Percentiles rank a stretch among this genome's conserved stretches.
Conservation (phyloP, 2,888 invertebrate genomes). For the Eledona agricola region DNA sequence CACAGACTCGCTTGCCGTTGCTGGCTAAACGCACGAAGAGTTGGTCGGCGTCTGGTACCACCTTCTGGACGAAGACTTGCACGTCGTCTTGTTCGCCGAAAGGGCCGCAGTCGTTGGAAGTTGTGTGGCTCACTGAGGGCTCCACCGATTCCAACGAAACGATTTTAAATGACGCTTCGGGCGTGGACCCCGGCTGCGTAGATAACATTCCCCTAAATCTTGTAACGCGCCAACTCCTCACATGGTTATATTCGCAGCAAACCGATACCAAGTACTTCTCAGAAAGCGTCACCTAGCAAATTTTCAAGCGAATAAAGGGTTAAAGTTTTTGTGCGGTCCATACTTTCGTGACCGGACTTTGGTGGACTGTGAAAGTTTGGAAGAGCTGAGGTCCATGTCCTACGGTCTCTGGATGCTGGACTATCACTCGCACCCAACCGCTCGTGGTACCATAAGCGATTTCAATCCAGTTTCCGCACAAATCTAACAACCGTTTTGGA, state of each 20-base stretch:
- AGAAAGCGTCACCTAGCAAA: constrained; percentile 82
- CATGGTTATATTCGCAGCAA: constrained; percentile 98
- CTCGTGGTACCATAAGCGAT: constrained; percentile 98
- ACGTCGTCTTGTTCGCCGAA: constrained; percentile 98
- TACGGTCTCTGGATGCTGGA: constrained; percentile 98
- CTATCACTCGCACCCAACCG: constrained; percentile 95
- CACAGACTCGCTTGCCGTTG: constrained; percentile 94
- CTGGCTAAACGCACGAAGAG: constrained; percentile 94
- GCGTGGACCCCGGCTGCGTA: constrained; percentile 97
- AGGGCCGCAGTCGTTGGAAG: constrained; percentile 82
- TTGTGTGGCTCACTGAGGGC: constrained; percentile 69
- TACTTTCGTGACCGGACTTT: constrained; percentile 94
- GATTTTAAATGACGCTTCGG: constrained; percentile 96
- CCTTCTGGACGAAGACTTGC: constrained; percentile 97
- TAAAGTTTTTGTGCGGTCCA: too few species aligned
- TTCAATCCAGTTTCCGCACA: constrained; percentile 99
- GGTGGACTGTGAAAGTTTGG: constrained; percentile 97
- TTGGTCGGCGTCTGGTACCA: constrained; percentile 96
- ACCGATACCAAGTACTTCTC: constrained; percentile 96
- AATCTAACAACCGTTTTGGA: constrained; percentile 69
- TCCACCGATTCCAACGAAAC: constrained; percentile 81
- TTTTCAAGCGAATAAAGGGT: too few species aligned
- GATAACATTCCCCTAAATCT: constrained; percentile 98
- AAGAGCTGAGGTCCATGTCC: constrained; percentile 98
- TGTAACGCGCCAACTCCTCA: constrained; percentile 96